A percentile compares a stretch with the other conserved stretches of the same genome.
Evolutionary conservation across 92 coral and sea anemone species (phyloP).

Genomic region (Umimayanthus kanabou): DNA sequence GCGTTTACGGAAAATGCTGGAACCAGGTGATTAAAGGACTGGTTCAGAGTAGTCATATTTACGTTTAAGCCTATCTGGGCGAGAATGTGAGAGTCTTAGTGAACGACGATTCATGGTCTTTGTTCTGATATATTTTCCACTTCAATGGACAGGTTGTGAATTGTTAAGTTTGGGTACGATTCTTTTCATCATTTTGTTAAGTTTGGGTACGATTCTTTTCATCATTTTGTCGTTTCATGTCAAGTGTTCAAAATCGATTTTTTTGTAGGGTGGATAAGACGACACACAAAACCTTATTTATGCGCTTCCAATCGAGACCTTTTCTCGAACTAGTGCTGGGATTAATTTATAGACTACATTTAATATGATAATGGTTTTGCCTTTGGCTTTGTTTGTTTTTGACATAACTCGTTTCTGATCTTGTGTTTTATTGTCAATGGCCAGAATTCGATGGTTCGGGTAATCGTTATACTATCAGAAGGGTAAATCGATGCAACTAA

Average conservation of each 20-base stretch:
- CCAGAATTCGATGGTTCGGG: too few relatives aligned
- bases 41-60: not conserved
- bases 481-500: too few relatives aligned
- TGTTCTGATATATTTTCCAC: not conserved
- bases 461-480: too few relatives aligned
- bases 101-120: not conserved
- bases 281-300: not conserved
- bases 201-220: not conserved
- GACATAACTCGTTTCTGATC: too few relatives aligned
- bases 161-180: not conserved
- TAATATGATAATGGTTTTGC: too few relatives aligned
- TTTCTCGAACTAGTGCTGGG: too few relatives aligned
- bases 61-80: not conserved
- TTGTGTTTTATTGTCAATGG: too few relatives aligned
- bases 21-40: not conserved
- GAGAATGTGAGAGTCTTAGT: not conserved
- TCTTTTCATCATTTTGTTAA: not conserved
- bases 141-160: conserved; percentile 15
- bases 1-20: not conserved
- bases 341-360: too few relatives aligned
- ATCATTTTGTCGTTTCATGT: not conserved
- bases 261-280: not conserved
- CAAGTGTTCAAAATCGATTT: not conserved
- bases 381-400: too few relatives aligned
- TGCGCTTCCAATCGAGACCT: not conserved